Evolutionary conservation across 2,888 invertebrate species (phyloP), one percentile per base, ranked within the genome.

Genomic region (Sinohyriopsis cumingii): DNA sequence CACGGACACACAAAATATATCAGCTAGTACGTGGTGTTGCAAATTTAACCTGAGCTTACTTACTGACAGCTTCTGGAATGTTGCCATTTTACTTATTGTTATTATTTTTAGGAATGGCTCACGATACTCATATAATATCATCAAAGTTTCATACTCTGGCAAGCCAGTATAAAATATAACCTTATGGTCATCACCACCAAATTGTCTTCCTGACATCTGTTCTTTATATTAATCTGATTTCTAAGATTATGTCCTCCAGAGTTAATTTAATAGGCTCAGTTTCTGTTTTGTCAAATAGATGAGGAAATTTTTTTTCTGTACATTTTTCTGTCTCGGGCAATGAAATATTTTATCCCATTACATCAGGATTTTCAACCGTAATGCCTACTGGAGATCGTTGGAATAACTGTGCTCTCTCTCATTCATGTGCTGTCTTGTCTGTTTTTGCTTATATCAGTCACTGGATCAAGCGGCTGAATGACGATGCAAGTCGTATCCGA

Each of bases 11-110:
- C n/a, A 7, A 55, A 77, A 77, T 28, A 63, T 33, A 56, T 72
- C 72, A 19, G 67, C 70, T 6, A 76, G 54, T 45, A 59, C 59
- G 15, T 67, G 59, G 24, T 45, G 19, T n/a, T 53, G 45, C 3
- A 68, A 54, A 59, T 72, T 68, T 22, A 72, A 56, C 33, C 68
- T 60, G 9, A 72, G 55, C 59, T 59, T 64, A 68, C 68, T 68
- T 20, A 72, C 28, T 5, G 55, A 55, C 4, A 61, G 28, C 56
- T 25, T 59, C n/a, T 64, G 54, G 57, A 71, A 71, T 59, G 67
- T 61, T 24, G 33, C 54, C 5, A 68, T 20, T 25, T 45, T 54
- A 19, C 25, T 62, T 19, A 54, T 55, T 20, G 59, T 64, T 53
- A 24, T 54, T 9, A 55, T 55, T 25, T 55, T 55, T 15, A 71